Percentiles rank a stretch among this genome's conserved stretches.
phyloP scores from a whole-genome alignment of 2,888 invertebrate genomes.

The Euproctis similis region DNA sequence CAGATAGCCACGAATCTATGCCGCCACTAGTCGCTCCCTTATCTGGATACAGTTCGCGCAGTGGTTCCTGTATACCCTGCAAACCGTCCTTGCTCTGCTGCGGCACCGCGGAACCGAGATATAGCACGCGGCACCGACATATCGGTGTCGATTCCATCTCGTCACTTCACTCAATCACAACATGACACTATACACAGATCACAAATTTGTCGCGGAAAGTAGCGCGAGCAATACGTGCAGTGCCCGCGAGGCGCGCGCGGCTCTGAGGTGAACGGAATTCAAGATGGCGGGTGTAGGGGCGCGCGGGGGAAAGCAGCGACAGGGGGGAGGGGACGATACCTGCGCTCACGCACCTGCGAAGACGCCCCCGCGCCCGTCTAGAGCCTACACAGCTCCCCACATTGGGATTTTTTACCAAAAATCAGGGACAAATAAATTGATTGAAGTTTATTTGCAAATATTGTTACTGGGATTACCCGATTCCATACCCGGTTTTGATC shows the following conservation, averaged over 20 bases:
- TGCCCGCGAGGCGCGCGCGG: conserved; percentile 65
- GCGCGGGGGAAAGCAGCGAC: conserved; percentile 8
- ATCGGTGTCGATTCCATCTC: conserved; percentile 91
- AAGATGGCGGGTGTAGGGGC: conserved; percentile 50
- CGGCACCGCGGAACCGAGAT: conserved; percentile 96
- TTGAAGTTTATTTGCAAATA: too few relatives aligned
- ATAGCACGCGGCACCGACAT: conserved; percentile 96
- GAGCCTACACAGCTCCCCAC: too few relatives aligned
- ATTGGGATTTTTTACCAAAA: too few relatives aligned
- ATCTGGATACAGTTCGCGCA: conserved; percentile 96
- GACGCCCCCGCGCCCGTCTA: conserved; percentile 51
- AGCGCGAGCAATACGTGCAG: conserved; percentile 46
- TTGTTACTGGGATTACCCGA: too few relatives aligned
- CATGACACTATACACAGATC: conserved; percentile 63
- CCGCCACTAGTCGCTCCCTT: conserved; percentile 93
- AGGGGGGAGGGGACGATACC: conserved; percentile 18
- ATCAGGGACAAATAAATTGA: too few relatives aligned
- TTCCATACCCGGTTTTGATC: too few relatives aligned
- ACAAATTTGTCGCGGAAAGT: conserved; percentile 35
- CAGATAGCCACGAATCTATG: conserved; percentile 96
- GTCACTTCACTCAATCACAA: conserved; percentile 67
- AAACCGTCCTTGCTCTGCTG: conserved; percentile 98
- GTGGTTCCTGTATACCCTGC: conserved; percentile 97
- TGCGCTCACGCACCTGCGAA: conserved; percentile 47
- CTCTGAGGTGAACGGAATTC: conserved; percentile 71